Evolutionary conservation across 1,140 invertebrate species (phyloP), one percentile per base, ranked within the genome.

Genomic region (Stegodyphus dumicola): DNA sequence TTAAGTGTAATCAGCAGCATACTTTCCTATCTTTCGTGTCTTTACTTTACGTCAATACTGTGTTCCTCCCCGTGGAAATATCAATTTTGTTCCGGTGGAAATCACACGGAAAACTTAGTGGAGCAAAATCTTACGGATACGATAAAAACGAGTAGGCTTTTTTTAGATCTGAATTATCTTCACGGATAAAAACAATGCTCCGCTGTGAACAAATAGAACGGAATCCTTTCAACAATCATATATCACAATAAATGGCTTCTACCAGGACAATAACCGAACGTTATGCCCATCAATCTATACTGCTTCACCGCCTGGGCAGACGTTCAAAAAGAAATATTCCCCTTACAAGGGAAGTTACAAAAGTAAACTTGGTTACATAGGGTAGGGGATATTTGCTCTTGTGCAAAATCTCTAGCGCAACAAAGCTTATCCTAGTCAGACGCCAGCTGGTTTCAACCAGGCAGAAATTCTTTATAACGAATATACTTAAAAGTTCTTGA

Each of bases 211-310:
- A 77, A 85, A 85, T 85, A 85, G 66, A 85, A 76, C 18, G 65
- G 53, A 67, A 85, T 69, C 66, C 81, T 85, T 85, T 85, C 73
- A 76, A 77, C 81, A 85, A 77, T 77, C 81, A 85, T 85, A 85
- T 70, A 77, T 85, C 81, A 85, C 74, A 64, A 85, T 85, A 77
- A 85, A 85, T 85, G 74, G 81, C 52, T 53, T 64, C 74, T 70
- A 69, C 53, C 73, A 18, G 73, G 73, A 77, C 81, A 85, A 77
- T 85, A 77, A 76, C 73, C 73, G 71, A 76, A 11, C 64, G 69
- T 69, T 85, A 85, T 77, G 33, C 48, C 64, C 81, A 85, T 85
- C 74, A 85, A 85, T 85, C 81, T 85, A 53, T 49, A 33, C 64
- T 85, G 73, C 60, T 18, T 76, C 56, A 76, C 71, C 18, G 71